Evolutionary conservation across 2,888 invertebrate genomes (phyloP), one percentile per base, ranked within the genome.

Genomic region (Hyles lineata): DNA sequence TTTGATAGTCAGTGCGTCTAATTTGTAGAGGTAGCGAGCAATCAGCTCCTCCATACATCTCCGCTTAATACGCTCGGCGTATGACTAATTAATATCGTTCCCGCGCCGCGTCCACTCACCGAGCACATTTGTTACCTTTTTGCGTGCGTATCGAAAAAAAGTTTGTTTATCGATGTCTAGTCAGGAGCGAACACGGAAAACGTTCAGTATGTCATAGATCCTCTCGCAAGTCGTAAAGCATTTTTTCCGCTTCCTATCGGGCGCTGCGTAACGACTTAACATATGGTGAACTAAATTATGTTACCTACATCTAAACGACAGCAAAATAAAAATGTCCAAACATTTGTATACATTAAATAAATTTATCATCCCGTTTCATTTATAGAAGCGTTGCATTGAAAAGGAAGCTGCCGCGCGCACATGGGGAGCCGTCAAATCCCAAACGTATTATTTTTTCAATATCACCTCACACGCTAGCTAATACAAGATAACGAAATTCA

Each of bases 341-440:
- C 93, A 94, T 94, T 94, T 94, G 94, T 94, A 94, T 93, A 93
- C 93, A 93, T 94, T 92, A 93, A 92, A 94, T 90, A 93, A 94
- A 94, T 94, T 94, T 94, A 94, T 94, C 93, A 94, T 94, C 89
- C 88, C 89, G 89, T 90, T 90, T 90, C 91, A 88, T 92, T 90
- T 89, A 88, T 88, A 90, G 86, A 84, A 88, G 85, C 86, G 83
- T 81, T 86, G 85, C 86, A 89, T 88, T 88, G 89, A 92, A 92
- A 90, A 93, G 93, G 93, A 94, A 94, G 93, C 93, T 92, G 92
- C 91, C 88, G 86, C 73, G 89, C 88, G 85, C 94, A 93, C 91
- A 92, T 93, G 94, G 94, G 93, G 93, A 87, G 90, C 87, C 90
- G 88, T 91, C 91, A 92, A 93, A 90, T 94, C 93, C 93, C 93